phyloP scores from a whole-genome alignment of 1,140 invertebrate species.

The Calosoma granatense region DNA sequence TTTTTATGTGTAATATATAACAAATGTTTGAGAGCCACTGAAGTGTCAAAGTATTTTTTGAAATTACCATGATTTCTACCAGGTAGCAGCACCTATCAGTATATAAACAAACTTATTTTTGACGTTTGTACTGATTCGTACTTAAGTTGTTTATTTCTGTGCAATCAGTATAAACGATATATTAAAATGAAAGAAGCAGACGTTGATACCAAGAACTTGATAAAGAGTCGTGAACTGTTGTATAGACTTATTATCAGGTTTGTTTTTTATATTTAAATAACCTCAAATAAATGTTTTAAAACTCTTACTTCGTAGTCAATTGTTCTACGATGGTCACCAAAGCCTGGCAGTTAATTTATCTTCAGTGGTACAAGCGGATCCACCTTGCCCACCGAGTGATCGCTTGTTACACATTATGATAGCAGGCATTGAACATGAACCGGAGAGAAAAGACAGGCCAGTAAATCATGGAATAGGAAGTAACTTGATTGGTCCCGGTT shows the following conservation, averaged over 20 bases:
- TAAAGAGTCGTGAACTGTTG: conserved; percentile 71
- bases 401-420: conserved; percentile 72
- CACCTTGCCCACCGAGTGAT: conserved; percentile 91
- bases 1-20: too few species aligned
- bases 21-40: too few species aligned
- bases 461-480: conserved; percentile 50
- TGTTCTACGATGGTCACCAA: conserved; percentile 90
- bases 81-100: too few species aligned
- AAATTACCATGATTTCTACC: too few species aligned
- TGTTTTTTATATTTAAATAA: conserved; percentile 17
- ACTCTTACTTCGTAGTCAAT: conserved; percentile 54
- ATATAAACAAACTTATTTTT: too few species aligned
- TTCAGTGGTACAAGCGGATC: conserved; percentile 72
- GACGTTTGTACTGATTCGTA: too few species aligned
- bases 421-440: conserved; percentile 79
- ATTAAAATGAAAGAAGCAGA: conserved; percentile 48
- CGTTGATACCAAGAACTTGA: conserved; percentile 57
- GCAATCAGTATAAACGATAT: too few species aligned
- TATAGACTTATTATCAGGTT: conserved; percentile 85
- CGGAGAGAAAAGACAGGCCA: conserved; percentile 54
- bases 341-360: conserved; percentile 75
- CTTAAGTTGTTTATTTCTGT: too few species aligned
- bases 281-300: conserved; percentile 13
- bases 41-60: too few species aligned
- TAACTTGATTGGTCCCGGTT: conserved; percentile 68